Percentiles rank a stretch among this genome's conserved stretches.
Evolutionary conservation across 2,113 vertebrate genomes (phyloP).

Genomic region (Zosterops borbonicus): DNA sequence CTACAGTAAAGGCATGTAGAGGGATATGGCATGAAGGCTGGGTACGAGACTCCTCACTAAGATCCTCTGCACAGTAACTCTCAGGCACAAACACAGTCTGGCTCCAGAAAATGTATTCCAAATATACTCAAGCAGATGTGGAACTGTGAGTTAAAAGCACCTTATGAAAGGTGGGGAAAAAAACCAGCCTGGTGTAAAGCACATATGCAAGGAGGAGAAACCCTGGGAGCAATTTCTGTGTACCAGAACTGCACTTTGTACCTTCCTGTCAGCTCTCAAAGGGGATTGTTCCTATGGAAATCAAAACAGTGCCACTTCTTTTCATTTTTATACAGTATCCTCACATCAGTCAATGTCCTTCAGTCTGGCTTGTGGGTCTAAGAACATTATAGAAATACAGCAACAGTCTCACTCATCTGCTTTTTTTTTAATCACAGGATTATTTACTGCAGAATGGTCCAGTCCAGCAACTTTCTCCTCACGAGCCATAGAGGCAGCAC

Average conservation of each 20-base stretch:
- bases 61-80: background rate
- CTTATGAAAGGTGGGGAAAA: background rate
- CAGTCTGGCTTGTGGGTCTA: background rate
- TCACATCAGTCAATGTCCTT: background rate
- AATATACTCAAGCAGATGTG: rapidly evolving
- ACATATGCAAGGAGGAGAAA: background rate
- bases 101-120: background rate
- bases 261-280: background rate
- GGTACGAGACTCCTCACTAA: background rate
- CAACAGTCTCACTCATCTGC: rapidly evolving
- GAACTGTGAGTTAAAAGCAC: background rate
- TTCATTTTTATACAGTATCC: background rate
- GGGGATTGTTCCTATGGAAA: background rate
- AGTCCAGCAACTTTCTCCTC: background rate
- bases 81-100: background rate
- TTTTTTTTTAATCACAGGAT: background rate
- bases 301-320: background rate
- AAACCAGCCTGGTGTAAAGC: rapidly evolving
- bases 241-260: background rate
- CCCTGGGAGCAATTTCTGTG: background rate
- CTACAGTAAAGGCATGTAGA: background rate
- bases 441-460: background rate
- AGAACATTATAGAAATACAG: background rate
- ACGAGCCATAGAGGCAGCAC: background rate
- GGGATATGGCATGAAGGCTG: background rate